Conservation (phyloP, 2,797 vertebrate genomes). For the Pteronotus mesoamericanus region DNA sequence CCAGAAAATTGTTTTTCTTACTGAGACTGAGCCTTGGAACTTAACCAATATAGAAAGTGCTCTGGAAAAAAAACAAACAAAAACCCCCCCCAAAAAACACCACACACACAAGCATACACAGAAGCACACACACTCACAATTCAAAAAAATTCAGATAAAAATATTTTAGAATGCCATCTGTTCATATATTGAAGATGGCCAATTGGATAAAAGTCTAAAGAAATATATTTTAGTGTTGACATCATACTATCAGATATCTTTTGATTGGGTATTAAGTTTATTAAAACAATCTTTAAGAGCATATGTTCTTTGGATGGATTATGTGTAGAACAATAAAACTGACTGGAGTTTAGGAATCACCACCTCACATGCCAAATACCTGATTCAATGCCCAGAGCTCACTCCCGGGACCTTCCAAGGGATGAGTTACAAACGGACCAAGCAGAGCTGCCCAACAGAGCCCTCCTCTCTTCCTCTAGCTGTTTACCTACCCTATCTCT, state of each 20-base stretch:
- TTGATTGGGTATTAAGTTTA: not conserved
- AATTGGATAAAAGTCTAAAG: not conserved
- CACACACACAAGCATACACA: not conserved
- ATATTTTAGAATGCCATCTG: not conserved
- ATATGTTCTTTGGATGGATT: not conserved
- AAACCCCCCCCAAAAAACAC: too few species aligned
- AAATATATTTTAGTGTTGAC: not conserved
- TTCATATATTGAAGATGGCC: not conserved
- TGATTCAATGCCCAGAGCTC: not conserved
- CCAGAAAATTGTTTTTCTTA: not conserved
- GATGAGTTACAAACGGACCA: not conserved
- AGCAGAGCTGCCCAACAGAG: not conserved
- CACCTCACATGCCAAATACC: not conserved
- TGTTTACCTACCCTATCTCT: not conserved
- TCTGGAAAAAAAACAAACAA: not conserved
- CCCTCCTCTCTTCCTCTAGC: not conserved
- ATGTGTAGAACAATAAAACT: not conserved
- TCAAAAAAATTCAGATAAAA: constrained; percentile 13
- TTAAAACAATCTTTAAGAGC: not conserved
- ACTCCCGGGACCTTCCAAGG: not conserved
- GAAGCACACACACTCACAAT: not conserved
- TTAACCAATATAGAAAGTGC: not conserved
- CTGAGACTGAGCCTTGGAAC: not conserved
- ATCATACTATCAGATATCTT: not conserved
- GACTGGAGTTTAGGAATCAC: not conserved